A percentile compares a stretch with the other conserved stretches of the same genome.
These are phyloP conservation scores for Peromyscus attwateri DNA, from an alignment of 2,797 vertebrate species.

Conservation along the genomic window DNA sequence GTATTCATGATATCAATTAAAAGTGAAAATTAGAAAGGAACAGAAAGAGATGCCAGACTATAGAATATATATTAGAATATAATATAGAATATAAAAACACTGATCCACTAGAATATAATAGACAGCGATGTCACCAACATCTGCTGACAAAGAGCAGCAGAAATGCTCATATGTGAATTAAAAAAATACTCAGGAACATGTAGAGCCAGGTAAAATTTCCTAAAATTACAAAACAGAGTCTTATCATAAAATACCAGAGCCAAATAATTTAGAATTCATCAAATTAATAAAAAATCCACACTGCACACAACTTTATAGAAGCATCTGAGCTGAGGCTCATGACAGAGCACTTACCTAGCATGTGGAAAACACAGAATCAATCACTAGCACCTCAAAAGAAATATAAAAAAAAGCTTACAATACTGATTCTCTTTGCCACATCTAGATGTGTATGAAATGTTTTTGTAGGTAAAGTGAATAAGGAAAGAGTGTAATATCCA, in stretches of 20 bases:
- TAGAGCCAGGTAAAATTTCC: background rate
- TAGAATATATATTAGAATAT: background rate
- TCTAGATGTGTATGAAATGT: background rate
- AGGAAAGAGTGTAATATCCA: background rate
- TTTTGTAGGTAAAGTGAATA: background rate
- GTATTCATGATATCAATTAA: background rate
- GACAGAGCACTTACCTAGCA: background rate
- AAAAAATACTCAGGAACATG: background rate
- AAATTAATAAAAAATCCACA: background rate
- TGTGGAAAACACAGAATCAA: background rate
- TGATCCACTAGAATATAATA: background rate
- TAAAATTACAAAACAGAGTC: background rate
- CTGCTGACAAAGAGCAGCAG: background rate
- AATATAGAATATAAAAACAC: too few relatives aligned
- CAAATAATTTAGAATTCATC: background rate
- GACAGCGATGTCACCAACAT: background rate
- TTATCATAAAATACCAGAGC: too few relatives aligned
- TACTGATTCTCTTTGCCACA: background rate
- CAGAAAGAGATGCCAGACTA: background rate
- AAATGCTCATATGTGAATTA: too few relatives aligned
- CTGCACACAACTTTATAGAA: background rate
- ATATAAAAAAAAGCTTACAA: background rate
- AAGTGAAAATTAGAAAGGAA: background rate
- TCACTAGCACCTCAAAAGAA: background rate
- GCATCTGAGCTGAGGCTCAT: background rate